Evolutionary conservation across 2,113 vertebrate genomes (phyloP).

Genomic region (Forbesichthys papilliferus): DNA sequence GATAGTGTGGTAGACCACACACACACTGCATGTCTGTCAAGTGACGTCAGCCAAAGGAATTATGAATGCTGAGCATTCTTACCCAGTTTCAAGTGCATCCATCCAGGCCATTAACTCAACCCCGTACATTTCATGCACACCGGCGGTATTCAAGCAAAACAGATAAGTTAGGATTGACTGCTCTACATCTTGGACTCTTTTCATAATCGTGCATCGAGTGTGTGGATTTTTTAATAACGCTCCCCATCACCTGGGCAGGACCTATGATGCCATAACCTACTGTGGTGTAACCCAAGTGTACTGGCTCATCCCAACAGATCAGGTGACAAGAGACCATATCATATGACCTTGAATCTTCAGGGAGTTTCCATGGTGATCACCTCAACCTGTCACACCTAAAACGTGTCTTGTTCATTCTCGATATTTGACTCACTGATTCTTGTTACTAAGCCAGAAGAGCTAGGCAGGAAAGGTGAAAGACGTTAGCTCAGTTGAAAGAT

Average conservation of each 20-base stretch:
- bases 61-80: slow-evolving; percentile 1
- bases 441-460: slow-evolving; percentile 43
- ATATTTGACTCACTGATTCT: slow-evolving; percentile 55
- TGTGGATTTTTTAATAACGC: too few relatives aligned
- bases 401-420: slow-evolving; percentile 54
- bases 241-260: not conserved
- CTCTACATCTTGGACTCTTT: too few relatives aligned
- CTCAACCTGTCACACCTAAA: slow-evolving; percentile 12
- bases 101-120: not conserved
- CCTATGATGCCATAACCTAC: slow-evolving; percentile 35
- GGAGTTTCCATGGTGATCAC: slow-evolving; percentile 35
- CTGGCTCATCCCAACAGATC: slow-evolving; percentile 21
- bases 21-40: not conserved
- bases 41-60: not conserved
- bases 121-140: too few relatives aligned
- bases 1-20: slow-evolving; percentile 9
- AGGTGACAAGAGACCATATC: slow-evolving; percentile 29
- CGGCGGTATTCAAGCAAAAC: too few relatives aligned
- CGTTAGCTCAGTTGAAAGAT: too few relatives aligned
- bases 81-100: slow-evolving; percentile 5
- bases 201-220: too few relatives aligned
- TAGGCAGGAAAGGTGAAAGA: not conserved
- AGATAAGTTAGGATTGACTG: too few relatives aligned
- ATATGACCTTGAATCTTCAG: slow-evolving; percentile 36
- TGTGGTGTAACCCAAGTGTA: not conserved